These are phyloP conservation scores for Danio tinwini DNA, from an alignment of 2,797 vertebrate genomes.

Conservation along the genomic window DNA sequence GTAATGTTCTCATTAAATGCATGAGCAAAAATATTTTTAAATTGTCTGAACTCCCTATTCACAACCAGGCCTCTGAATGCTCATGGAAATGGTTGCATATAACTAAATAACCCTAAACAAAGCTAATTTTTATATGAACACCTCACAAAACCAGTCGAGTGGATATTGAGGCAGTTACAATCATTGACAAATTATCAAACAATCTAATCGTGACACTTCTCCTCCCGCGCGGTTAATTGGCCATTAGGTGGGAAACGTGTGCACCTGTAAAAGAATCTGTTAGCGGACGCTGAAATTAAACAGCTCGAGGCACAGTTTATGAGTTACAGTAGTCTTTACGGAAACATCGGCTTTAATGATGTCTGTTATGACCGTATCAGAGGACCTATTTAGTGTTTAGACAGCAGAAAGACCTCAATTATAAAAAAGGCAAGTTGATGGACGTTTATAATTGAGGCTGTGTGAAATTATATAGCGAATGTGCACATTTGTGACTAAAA, in stretches of 20 bases:
- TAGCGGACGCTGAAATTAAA: constrained; percentile 16
- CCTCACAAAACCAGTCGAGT: not conserved
- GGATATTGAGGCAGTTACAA: not conserved
- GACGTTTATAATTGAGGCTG: constrained; percentile 15
- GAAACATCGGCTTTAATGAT: constrained; percentile 8
- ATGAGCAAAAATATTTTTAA: not conserved
- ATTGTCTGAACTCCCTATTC: not conserved
- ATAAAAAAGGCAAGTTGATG: constrained; percentile 16
- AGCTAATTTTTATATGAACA: not conserved
- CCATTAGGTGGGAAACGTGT: not conserved
- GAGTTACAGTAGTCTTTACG: constrained; percentile 7
- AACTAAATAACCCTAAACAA: too few species aligned
- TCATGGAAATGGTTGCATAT: too few species aligned
- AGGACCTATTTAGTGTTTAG: constrained; percentile 32
- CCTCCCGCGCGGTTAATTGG: not conserved
- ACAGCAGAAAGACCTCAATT: constrained; percentile 18
- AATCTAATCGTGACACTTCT: constrained; percentile 13
- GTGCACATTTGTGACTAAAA: not conserved
- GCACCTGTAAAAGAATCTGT: not conserved
- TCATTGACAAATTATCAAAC: constrained; percentile 11
- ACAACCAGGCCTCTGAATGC: not conserved
- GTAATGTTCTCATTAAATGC: constrained; percentile 46
- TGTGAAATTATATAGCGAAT: constrained; percentile 7
- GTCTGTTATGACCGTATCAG: constrained; percentile 5
- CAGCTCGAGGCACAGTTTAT: not conserved